Evolutionary conservation across 2,797 vertebrate genomes (phyloP), one percentile per base, ranked within the genome.

Genomic region (Babyrousa celebensis): DNA sequence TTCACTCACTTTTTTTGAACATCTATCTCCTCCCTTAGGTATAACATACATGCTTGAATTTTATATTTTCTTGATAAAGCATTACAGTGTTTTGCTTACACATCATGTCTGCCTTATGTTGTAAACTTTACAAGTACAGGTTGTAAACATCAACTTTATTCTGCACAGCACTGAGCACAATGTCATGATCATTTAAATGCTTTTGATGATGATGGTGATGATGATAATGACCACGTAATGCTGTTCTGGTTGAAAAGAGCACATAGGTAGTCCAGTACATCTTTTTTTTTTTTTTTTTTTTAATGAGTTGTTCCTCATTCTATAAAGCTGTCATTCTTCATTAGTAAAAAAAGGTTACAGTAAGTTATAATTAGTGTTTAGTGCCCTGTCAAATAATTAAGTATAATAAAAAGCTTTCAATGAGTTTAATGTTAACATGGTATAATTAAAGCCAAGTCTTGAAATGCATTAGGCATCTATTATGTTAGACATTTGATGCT

Each of bases 371-470:
- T 98, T 98, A 98, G 89, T 96, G 97, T 96, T 98, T 98, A 84
- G 96, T 98, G 77, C 79, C 96, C 96, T 98, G 96, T 97, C 97
- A 98, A 98, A 97, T 98, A 98, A 98, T 98, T 98, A 98, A 95
- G 93, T 75, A 54, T 95, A 98, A 97, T 98, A 98, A 98, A 98
- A 98, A 97, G 91, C 80, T 98, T 98, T 98, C 96, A 96, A 23
- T 97, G 96, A 98, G 68, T 95, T 97, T 98, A 98, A 98, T 97
- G 94, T 79, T 97, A 98, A 96, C 92, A 94, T 40, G 79, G 77
- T 96, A 65, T 96, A 98, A 98, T 97, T 98, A 98, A 96, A 98
- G 95, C 72, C 89, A 97, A 56, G 89, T 98, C 98, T 97, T 97
- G 96, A 98, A 96, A 98, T 86, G 84, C 86, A 97, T 23, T 36